A percentile compares a stretch with the other conserved stretches of the same genome.
phyloP scores from a whole-genome alignment of 2,797 vertebrate species.

The Tauraco hartlaubi region DNA sequence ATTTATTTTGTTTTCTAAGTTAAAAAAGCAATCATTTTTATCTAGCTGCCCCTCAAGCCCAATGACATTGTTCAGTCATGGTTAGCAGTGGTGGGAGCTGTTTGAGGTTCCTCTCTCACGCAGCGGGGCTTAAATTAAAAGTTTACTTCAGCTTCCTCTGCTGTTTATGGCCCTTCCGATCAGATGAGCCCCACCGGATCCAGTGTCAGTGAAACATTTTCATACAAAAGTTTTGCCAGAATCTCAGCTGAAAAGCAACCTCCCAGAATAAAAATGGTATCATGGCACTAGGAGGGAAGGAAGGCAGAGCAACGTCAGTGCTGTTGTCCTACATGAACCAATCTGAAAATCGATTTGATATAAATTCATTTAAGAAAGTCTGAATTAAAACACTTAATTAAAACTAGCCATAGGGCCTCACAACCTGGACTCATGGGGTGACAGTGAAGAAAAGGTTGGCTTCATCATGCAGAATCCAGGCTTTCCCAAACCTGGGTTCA shows the following conservation, averaged over 20 bases:
- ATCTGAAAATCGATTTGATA: background rate
- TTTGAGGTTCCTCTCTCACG: background rate
- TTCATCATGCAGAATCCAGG: background rate
- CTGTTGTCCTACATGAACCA: background rate
- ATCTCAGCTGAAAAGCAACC: background rate
- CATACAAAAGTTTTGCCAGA: background rate
- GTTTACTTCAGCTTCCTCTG: constrained; percentile 21
- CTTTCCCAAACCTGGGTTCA: background rate
- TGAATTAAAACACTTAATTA: background rate
- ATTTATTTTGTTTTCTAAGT: background rate
- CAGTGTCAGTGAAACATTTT: background rate
- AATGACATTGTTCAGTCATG: background rate
- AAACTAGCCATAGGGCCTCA: background rate
- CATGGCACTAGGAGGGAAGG: background rate
- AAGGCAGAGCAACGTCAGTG: background rate
- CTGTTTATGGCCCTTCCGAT: background rate
- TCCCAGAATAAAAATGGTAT: background rate
- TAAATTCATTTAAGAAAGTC: background rate
- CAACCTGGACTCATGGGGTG: background rate
- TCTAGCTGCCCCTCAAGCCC: background rate
- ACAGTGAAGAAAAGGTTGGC: background rate
- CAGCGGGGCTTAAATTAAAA: background rate
- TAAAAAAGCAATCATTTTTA: constrained; percentile 20
- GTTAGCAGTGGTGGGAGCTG: background rate
- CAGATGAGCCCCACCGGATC: background rate